Evolutionary conservation across 2,888 invertebrate genomes (phyloP).

Genomic region (Erpobdella octoculata): DNA sequence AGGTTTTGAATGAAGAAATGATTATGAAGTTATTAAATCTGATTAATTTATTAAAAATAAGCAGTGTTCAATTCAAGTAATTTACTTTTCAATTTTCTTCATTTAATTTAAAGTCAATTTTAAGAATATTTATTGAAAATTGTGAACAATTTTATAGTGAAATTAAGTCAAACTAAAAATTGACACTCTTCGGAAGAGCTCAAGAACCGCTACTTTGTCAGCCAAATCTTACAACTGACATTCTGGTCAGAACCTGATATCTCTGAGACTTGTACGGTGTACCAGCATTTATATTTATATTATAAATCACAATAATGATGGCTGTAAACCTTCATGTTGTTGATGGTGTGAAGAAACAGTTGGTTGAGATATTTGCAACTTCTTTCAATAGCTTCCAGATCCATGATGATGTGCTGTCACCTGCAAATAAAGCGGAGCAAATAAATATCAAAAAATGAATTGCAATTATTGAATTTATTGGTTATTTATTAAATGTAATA

Average conservation of each 20-base stretch:
- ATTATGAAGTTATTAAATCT: too few relatives aligned
- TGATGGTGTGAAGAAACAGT: conserved; percentile 1
- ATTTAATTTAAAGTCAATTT: too few relatives aligned
- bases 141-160: not conserved
- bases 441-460: too few relatives aligned
- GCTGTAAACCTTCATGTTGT: conserved; percentile 12
- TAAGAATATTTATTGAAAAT: too few relatives aligned
- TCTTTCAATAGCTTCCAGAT: conserved; percentile 14
- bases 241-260: too few relatives aligned
- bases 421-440: not conserved
- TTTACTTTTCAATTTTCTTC: too few relatives aligned
- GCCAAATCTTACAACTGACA: too few relatives aligned
- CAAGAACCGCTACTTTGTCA: too few relatives aligned
- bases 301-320: not conserved
- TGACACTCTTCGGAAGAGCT: too few relatives aligned
- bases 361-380: conserved; percentile 15
- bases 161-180: not conserved
- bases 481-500: not conserved
- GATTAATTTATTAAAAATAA: too few relatives aligned
- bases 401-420: not conserved
- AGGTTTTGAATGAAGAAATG: too few relatives aligned
- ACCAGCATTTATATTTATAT: not conserved
- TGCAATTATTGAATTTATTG: not conserved
- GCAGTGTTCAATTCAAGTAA: too few relatives aligned
- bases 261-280: not conserved